Evolutionary conservation across 2,888 invertebrate species (phyloP).

Genomic region (Danaus chrysippus): DNA sequence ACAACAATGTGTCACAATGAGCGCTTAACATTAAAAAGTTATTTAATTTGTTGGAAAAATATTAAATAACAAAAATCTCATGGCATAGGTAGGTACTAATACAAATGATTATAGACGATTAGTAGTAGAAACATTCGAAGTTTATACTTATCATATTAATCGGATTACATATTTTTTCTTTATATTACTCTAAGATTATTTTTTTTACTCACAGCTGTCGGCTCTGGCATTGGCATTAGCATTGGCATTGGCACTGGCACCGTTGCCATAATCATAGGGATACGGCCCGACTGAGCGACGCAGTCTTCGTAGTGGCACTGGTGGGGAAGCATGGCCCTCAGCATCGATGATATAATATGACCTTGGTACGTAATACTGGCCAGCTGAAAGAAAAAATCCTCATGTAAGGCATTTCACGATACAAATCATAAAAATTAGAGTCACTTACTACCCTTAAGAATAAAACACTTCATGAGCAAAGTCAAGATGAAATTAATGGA

Average conservation of each 20-base stretch:
- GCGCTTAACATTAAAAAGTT: too few relatives aligned
- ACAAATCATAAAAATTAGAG: too few relatives aligned
- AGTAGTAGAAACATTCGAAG: too few relatives aligned
- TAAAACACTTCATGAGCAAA: too few relatives aligned
- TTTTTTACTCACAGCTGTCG: slow-evolving; percentile 44
- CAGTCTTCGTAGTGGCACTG: slow-evolving; percentile 65
- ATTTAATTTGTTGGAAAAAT: too few relatives aligned
- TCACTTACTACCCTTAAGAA: too few relatives aligned
- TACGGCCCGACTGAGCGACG: slow-evolving; percentile 57
- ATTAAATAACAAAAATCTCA: too few relatives aligned
- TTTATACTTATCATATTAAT: neutral
- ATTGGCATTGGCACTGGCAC: slow-evolving; percentile 35
- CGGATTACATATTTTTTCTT: too few relatives aligned
- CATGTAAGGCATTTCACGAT: neutral
- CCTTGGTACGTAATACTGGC: slow-evolving; percentile 79
- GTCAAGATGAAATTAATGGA: too few relatives aligned
- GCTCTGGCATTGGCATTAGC: slow-evolving; percentile 42
- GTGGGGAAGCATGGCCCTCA: slow-evolving; percentile 74
- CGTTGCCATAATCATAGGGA: slow-evolving; percentile 38
- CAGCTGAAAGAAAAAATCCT: slow-evolving; percentile 56
- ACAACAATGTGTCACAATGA: too few relatives aligned
- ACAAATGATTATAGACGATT: neutral
- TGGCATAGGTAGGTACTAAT: too few relatives aligned
- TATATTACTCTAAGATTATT: neutral
- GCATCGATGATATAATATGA: slow-evolving; percentile 79